These are phyloP conservation scores for Fregetta grallaria DNA, from an alignment of 2,113 vertebrate genomes.

Conservation along the genomic window DNA sequence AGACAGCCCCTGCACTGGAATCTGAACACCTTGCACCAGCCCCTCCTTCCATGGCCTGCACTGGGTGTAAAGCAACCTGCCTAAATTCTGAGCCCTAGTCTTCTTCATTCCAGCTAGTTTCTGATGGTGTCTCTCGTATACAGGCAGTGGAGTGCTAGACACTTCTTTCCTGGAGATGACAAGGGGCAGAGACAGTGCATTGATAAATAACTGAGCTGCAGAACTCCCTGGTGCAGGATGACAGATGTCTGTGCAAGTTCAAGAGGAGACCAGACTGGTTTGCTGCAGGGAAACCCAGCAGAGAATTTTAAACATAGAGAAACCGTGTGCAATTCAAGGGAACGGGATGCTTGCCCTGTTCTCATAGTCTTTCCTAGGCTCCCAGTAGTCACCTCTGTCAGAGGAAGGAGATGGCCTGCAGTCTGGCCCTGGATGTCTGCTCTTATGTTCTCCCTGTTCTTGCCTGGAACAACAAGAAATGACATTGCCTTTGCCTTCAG, in stretches of 20 bases:
- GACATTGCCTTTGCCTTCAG: not conserved
- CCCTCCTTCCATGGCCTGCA: not conserved
- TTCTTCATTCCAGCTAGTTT: not conserved
- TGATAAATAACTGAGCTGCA: not conserved
- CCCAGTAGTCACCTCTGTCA: not conserved
- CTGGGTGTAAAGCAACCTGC: not conserved
- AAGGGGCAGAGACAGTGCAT: not conserved
- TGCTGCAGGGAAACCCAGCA: not conserved
- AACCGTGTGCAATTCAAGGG: not conserved
- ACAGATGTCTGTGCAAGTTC: not conserved
- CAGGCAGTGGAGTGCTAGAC: not conserved
- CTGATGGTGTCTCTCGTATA: fast-evolving
- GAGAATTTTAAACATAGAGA: not conserved
- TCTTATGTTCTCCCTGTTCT: not conserved
- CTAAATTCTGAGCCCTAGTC: not conserved
- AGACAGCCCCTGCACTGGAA: not conserved
- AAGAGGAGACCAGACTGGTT: not conserved
- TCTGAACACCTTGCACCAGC: not conserved
- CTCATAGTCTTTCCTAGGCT: not conserved
- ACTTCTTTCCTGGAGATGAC: not conserved
- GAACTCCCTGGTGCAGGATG: not conserved
- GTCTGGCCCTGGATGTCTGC: not conserved
- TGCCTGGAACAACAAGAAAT: not conserved
- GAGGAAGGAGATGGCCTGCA: not conserved
- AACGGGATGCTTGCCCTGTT: not conserved